Conservation (phyloP, 2,113 vertebrate genomes). For the Bambusicola thoracicus region DNA sequence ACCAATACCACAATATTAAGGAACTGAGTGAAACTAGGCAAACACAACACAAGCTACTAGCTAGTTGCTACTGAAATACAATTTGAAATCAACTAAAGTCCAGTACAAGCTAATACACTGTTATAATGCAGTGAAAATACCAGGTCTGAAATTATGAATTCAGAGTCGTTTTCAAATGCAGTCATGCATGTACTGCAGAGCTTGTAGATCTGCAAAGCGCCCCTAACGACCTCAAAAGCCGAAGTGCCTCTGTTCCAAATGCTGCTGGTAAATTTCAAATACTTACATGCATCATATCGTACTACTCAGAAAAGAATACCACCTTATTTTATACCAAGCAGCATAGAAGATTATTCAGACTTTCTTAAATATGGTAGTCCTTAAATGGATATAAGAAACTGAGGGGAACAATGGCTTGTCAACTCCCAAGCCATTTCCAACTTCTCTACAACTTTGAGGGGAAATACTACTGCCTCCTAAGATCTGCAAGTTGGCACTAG, state of each 20-base stretch:
- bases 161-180: background rate
- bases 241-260: rapidly evolving
- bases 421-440: background rate
- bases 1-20: background rate
- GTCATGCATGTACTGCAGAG: background rate
- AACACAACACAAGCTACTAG: background rate
- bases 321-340: background rate
- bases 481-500: background rate
- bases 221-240: background rate
- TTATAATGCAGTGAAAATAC: background rate
- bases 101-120: background rate
- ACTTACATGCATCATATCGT: rapidly evolving
- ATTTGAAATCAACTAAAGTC: background rate
- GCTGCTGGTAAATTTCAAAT: background rate
- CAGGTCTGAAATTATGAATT: background rate
- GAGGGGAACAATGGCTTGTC: background rate
- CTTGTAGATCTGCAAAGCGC: background rate
- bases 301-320: background rate
- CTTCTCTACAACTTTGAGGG: background rate
- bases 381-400: background rate
- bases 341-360: background rate
- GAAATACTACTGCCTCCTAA: background rate
- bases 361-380: background rate
- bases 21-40: background rate
- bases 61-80: background rate